Evolutionary conservation across 2,113 vertebrate genomes (phyloP).

Genomic region (Pelusios castaneus): DNA sequence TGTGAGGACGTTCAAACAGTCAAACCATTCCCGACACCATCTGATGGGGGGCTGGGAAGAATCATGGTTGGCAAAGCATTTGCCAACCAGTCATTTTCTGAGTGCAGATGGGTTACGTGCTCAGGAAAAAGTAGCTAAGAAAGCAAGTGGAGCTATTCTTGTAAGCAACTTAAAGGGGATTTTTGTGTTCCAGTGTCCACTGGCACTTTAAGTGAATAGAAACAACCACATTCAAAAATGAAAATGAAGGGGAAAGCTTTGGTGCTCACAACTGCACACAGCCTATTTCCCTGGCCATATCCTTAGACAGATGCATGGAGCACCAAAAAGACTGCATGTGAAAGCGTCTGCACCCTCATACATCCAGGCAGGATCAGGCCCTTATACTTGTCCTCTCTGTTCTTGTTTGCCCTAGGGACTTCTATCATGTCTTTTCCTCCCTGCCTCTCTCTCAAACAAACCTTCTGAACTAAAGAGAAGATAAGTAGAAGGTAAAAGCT

Average conservation of each 20-base stretch:
- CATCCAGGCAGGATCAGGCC: not conserved
- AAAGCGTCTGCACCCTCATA: not conserved
- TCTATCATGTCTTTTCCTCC: not conserved
- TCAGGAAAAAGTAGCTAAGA: not conserved
- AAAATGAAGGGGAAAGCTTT: not conserved
- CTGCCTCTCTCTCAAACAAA: not conserved
- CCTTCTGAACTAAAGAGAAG: not conserved
- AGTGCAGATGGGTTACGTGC: not conserved
- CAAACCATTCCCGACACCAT: accelerated
- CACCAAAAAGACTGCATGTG: not conserved
- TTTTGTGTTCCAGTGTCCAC: not conserved
- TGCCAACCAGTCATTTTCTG: not conserved
- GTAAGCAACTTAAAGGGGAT: not conserved
- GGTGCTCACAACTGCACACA: not conserved
- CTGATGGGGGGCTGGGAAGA: not conserved
- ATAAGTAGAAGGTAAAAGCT: not conserved
- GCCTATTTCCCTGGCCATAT: not conserved
- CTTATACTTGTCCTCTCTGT: not conserved
- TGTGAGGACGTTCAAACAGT: not conserved
- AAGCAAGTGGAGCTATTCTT: not conserved
- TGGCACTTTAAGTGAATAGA: not conserved
- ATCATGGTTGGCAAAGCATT: not conserved
- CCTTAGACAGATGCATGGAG: not conserved
- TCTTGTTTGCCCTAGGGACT: not conserved
- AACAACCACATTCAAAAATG: not conserved